Evolutionary conservation across 2,888 invertebrate genomes (phyloP).

Genomic region (Sthenelais limicola): DNA sequence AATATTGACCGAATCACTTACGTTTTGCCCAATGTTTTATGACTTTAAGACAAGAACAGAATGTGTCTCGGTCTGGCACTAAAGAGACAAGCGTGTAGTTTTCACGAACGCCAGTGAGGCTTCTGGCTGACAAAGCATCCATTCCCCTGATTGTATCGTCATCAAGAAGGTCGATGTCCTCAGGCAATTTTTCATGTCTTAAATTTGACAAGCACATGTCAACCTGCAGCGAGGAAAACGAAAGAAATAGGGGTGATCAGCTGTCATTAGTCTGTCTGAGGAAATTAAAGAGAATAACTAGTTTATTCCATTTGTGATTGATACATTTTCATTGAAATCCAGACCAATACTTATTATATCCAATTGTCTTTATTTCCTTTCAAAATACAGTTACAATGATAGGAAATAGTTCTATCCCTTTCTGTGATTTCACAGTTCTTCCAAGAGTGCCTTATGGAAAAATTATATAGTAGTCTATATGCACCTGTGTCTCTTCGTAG

Average conservation of each 20-base stretch:
- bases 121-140: constrained; percentile 4
- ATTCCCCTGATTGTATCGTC: background rate
- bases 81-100: background rate
- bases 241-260: no score
- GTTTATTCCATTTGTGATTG: no score
- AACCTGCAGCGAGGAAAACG: background rate
- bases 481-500: background rate
- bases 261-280: no score
- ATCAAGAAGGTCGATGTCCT: background rate
- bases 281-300: no score
- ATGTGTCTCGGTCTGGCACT: background rate
- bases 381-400: no score
- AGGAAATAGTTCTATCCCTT: no score
- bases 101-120: constrained; percentile 15
- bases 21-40: constrained; percentile 19
- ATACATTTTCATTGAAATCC: no score
- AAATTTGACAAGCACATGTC: constrained; percentile 10
- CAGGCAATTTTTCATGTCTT: background rate
- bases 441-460: no score
- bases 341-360: no score
- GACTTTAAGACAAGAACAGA: background rate
- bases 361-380: no score
- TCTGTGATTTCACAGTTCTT: no score
- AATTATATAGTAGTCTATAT: background rate
- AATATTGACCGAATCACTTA: background rate